Evolutionary conservation across 1,140 invertebrate species (phyloP).

Genomic region (Physella acuta): DNA sequence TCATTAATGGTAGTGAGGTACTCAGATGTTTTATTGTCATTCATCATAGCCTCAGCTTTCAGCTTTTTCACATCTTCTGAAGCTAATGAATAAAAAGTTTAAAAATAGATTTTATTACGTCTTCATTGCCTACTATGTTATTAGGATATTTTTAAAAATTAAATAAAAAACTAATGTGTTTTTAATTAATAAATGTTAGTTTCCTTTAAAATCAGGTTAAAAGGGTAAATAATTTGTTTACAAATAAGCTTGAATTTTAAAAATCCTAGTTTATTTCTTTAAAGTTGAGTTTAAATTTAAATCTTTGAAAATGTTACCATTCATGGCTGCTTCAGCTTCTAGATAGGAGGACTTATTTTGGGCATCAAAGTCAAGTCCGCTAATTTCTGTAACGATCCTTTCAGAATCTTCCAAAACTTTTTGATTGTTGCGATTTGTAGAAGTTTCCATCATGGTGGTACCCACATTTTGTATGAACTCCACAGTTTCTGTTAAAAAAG

Average conservation of each 20-base stretch:
- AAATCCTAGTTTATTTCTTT: not conserved
- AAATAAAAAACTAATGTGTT: no score
- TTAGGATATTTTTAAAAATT: no score
- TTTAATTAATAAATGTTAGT: no score
- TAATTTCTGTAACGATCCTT: not conserved
- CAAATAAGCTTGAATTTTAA: not conserved
- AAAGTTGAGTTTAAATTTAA: not conserved
- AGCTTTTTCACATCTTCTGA: constrained; percentile 24
- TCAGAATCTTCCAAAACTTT: not conserved
- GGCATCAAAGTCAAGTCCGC: not conserved
- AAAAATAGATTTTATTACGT: not conserved
- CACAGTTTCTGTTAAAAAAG: not conserved
- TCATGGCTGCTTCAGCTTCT: not conserved
- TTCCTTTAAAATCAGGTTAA: no score
- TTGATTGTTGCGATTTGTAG: not conserved
- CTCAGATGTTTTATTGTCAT: constrained; percentile 21
- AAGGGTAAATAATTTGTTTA: no score
- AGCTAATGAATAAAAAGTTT: constrained; percentile 23
- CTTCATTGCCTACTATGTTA: no score
- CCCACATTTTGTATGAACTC: not conserved
- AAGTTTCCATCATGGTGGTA: not conserved
- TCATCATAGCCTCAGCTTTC: constrained; percentile 16
- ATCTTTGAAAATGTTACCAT: not conserved
- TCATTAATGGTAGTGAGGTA: constrained; percentile 17
- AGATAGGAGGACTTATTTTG: not conserved